These are phyloP conservation scores for Lithodes maja DNA, from an alignment of 2,888 invertebrate species.

Conservation along the genomic window DNA sequence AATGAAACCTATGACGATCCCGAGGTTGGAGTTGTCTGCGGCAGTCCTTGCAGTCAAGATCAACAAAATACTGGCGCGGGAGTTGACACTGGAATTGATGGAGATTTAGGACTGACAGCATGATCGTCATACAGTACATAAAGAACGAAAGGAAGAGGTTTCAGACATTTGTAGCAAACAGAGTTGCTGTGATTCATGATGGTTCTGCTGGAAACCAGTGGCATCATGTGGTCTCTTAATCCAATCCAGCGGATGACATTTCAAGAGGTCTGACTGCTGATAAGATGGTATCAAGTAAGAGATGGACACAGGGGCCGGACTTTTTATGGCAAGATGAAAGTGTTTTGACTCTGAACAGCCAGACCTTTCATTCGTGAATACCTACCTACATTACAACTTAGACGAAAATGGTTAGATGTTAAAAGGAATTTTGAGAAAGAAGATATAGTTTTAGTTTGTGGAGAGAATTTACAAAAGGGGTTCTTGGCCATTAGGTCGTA, in stretches of 20 bases:
- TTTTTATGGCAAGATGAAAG: background rate
- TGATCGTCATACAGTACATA: constrained; percentile 28
- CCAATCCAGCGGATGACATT: constrained; percentile 22
- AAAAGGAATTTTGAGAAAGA: background rate
- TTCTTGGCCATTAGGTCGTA: background rate
- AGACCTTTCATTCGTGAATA: background rate
- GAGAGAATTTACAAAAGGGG: background rate
- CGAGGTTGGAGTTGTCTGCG: background rate
- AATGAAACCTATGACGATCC: constrained; percentile 1
- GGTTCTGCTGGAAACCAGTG: background rate
- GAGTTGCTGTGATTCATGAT: background rate
- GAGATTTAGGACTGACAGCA: constrained; percentile 20
- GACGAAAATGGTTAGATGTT: background rate
- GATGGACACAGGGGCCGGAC: background rate
- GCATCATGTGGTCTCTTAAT: background rate
- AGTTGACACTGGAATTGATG: background rate
- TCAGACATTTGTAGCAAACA: constrained; percentile 27
- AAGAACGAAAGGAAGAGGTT: background rate
- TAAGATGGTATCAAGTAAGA: background rate
- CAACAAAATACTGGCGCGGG: background rate
- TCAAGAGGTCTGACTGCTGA: constrained; percentile 7
- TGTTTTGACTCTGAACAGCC: background rate
- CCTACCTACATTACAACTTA: background rate
- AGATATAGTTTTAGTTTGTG: background rate
- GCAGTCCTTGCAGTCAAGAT: background rate